Percentiles rank a stretch among this genome's conserved stretches.
phyloP scores from a whole-genome alignment of 2,113 vertebrate species.

The Octodon degus region DNA sequence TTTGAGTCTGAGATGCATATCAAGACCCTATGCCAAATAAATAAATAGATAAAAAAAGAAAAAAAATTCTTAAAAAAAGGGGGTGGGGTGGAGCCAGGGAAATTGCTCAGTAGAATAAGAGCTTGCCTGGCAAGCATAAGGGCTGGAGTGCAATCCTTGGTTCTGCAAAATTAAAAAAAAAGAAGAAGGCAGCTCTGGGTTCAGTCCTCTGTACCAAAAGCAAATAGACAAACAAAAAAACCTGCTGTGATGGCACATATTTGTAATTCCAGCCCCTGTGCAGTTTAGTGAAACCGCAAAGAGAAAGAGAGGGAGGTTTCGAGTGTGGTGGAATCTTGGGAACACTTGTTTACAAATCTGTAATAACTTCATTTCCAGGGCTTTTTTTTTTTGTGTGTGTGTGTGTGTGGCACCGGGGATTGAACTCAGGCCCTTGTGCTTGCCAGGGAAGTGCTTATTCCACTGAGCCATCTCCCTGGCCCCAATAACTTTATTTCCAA shows the following conservation, averaged over 20 bases:
- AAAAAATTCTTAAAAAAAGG: neutral
- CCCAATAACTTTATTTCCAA: too few species aligned
- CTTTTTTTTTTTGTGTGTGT: too few species aligned
- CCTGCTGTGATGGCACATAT: neutral
- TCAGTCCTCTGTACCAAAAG: neutral
- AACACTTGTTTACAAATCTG: conserved; percentile 28
- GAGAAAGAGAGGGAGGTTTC: neutral
- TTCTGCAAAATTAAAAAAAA: too few species aligned
- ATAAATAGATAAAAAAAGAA: neutral
- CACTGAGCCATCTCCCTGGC: too few species aligned
- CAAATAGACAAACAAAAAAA: neutral
- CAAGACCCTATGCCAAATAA: too few species aligned
- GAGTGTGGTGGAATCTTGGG: neutral
- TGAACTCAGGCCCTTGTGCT: too few species aligned
- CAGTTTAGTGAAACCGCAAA: neutral
- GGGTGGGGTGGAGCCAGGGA: neutral
- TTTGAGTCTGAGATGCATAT: too few species aligned
- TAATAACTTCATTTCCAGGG: neutral
- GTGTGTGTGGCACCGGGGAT: too few species aligned
- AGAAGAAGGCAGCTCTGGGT: neutral
- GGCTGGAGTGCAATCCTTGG: too few species aligned
- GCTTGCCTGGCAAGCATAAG: too few species aligned
- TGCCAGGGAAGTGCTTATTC: too few species aligned
- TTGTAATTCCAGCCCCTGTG: neutral
- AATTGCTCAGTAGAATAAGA: too few species aligned